phyloP scores from a whole-genome alignment of 2,888 invertebrate genomes.

The Cancer borealis region DNA sequence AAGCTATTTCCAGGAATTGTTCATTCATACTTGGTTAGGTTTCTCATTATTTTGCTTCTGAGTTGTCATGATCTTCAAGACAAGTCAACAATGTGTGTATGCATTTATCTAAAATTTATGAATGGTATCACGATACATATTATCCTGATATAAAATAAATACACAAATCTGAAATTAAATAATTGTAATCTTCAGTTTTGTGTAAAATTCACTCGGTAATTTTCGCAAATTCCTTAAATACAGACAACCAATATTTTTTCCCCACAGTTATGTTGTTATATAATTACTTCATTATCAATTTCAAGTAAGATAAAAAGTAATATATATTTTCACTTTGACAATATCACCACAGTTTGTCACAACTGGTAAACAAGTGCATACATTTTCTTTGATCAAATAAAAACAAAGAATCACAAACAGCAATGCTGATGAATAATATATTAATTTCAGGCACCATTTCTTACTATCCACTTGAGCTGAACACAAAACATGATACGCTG shows the following conservation, averaged over 20 bases:
- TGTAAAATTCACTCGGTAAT: neutral
- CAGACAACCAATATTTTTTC: neutral
- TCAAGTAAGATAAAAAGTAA: neutral
- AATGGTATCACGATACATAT: neutral
- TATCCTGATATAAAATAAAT: neutral
- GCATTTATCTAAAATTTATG: neutral
- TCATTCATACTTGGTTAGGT: conserved; percentile 18
- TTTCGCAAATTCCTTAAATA: neutral
- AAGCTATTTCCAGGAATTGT: neutral
- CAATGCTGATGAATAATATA: neutral
- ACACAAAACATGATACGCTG: conserved; percentile 33
- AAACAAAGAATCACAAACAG: neutral
- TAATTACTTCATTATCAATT: neutral
- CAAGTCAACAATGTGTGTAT: conserved; percentile 3
- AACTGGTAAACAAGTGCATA: neutral
- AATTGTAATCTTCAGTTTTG: neutral
- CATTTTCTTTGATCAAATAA: neutral
- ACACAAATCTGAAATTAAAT: neutral
- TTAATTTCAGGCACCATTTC: conserved; percentile 57
- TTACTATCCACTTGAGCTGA: conserved; percentile 36
- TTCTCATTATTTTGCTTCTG: neutral
- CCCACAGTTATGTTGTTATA: neutral
- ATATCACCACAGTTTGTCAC: neutral
- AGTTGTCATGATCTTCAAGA: neutral
- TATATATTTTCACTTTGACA: conserved; percentile 14